These are phyloP conservation scores for Macrochelys suwanniensis DNA, from an alignment of 2,797 vertebrate species.

Conservation along the genomic window DNA sequence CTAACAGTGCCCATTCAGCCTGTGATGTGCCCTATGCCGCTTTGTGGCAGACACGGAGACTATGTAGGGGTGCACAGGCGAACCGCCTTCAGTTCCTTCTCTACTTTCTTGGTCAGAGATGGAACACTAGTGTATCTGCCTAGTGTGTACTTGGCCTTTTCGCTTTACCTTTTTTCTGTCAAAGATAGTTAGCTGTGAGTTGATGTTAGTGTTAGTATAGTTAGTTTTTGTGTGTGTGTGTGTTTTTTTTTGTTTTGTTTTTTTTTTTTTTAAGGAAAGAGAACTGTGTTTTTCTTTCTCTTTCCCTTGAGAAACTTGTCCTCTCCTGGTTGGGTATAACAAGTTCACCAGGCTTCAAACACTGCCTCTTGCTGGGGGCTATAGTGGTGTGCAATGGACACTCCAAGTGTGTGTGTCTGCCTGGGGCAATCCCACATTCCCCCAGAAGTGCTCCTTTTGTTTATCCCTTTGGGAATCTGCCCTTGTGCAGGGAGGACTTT, in stretches of 20 bases:
- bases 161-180: not conserved
- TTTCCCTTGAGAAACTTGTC: not conserved
- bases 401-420: not conserved
- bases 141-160: not conserved
- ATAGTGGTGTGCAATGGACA: not conserved
- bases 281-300: not conserved
- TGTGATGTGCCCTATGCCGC: not conserved
- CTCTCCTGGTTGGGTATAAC: not conserved
- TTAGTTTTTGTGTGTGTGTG: too few relatives aligned
- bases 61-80: not conserved
- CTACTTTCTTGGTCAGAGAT: not conserved
- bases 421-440: too few relatives aligned
- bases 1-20: not conserved
- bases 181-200: not conserved
- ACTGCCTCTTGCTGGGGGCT: not conserved
- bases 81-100: not conserved
- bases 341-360: not conserved
- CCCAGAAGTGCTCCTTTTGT: not conserved
- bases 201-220: too few relatives aligned
- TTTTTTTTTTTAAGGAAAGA: not conserved
- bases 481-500: not conserved
- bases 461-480: not conserved
- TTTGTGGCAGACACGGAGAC: not conserved
- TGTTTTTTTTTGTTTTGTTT: too few relatives aligned
- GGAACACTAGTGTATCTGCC: not conserved